phyloP scores from a whole-genome alignment of 2,888 invertebrate genomes.

The Drosophila paranaensis region DNA sequence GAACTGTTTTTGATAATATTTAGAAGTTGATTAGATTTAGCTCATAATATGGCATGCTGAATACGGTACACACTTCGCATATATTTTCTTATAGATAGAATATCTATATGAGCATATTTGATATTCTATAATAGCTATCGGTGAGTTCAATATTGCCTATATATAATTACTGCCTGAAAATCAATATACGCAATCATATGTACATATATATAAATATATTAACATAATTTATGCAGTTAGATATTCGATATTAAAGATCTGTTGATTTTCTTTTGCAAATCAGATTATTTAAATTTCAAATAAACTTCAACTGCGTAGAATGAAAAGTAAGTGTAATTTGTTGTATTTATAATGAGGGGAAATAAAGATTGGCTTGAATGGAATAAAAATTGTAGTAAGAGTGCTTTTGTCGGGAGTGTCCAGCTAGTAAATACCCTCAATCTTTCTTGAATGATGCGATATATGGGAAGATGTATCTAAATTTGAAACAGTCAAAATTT shows the following conservation, averaged over 20 bases:
- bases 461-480: not conserved
- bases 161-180: not conserved
- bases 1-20: not conserved
- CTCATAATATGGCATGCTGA: not conserved
- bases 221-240: not conserved
- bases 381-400: not conserved
- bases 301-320: not conserved
- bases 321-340: not conserved
- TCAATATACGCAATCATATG: not conserved
- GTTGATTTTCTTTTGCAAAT: not conserved
- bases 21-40: slow-evolving; percentile 1
- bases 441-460: not conserved
- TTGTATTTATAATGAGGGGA: not conserved
- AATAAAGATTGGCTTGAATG: not conserved
- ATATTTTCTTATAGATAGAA: not conserved
- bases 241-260: not conserved
- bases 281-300: not conserved
- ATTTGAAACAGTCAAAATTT: not conserved
- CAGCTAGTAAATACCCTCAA: not conserved
- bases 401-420: not conserved
- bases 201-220: not conserved
- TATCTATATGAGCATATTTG: not conserved
- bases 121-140: not conserved
- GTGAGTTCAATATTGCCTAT: not conserved
- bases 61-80: not conserved